Evolutionary conservation across 2,113 vertebrate species (phyloP), one percentile per base, ranked within the genome.

Genomic region (Polypterus senegalus): DNA sequence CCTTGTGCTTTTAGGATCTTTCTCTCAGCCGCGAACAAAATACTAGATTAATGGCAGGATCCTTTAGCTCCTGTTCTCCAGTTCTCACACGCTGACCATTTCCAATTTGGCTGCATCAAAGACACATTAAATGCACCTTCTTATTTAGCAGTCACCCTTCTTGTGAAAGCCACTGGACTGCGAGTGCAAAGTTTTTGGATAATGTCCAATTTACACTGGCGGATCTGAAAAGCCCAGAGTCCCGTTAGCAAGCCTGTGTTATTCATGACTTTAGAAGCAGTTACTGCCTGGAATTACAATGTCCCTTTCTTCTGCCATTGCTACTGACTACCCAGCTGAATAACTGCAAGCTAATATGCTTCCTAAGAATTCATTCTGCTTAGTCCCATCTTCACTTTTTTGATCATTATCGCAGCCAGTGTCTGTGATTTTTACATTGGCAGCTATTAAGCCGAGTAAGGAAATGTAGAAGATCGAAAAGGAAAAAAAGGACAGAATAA

Each of bases 181-280:
- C 75, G 75, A 72, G 70, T 71, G 73, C 64, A 75, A 75, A 79
- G 78, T 76, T 79, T 27, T 80, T 84, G 80, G 81, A 81, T 79
- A 74, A 78, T 82, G 80, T 83, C 78, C 81, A 84, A 73, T 75
- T 73, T 75, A 80, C 66, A 67, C 70, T 79, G 76, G 75, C 77
- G 69, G 70, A 73, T 64, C 73, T 82, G 73, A 82, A 81, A 83
- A 75, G 79, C 74, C 70, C 61, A 75, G 75, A 74, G 78, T 82
- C 80, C 81, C 79, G 80, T 83, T 84, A 83, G 81, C 72, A 75
- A 67, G 74, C 76, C 64, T 61, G 74, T 79, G 77, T 72, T 79
- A 79, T 74, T 78, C 76, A 79, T 74, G 75, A 81, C 79, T 82
- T 79, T 85, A 76, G 77, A 77, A 7, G 46, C 75, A 80, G 77